Percentiles rank a stretch among this genome's conserved stretches.
phyloP scores from a whole-genome alignment of 2,113 vertebrate genomes.

The Oreotragus oreotragus region DNA sequence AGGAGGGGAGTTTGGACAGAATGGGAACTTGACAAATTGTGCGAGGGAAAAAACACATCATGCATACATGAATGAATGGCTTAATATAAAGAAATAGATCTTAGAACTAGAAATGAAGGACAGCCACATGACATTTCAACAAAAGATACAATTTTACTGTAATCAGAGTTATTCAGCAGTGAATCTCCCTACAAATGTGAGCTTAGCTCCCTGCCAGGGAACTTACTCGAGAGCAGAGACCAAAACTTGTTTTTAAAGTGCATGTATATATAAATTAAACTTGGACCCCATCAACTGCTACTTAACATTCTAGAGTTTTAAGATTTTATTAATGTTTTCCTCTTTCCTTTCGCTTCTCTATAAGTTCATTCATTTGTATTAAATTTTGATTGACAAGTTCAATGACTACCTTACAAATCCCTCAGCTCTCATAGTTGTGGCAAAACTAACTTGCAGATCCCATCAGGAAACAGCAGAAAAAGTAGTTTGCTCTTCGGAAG shows the following conservation, averaged over 20 bases:
- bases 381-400: slow-evolving; percentile 29
- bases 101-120: neutral
- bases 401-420: slow-evolving; percentile 2
- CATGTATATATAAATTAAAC: neutral
- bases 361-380: neutral
- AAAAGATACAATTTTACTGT: neutral
- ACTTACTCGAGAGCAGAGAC: neutral
- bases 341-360: neutral
- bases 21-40: neutral
- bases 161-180: neutral
- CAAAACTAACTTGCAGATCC: neutral
- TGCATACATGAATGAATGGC: neutral
- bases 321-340: neutral
- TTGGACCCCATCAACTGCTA: neutral
- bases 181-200: neutral
- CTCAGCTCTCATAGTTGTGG: neutral
- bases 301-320: neutral
- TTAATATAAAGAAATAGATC: neutral
- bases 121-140: neutral
- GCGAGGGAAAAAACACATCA: neutral
- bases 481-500: neutral
- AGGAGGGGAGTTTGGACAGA: neutral
- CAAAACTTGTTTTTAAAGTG: neutral
- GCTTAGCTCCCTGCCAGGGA: neutral
- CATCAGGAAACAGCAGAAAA: neutral